phyloP scores from a whole-genome alignment of 1,140 invertebrate genomes.

The Hermetia illucens region DNA sequence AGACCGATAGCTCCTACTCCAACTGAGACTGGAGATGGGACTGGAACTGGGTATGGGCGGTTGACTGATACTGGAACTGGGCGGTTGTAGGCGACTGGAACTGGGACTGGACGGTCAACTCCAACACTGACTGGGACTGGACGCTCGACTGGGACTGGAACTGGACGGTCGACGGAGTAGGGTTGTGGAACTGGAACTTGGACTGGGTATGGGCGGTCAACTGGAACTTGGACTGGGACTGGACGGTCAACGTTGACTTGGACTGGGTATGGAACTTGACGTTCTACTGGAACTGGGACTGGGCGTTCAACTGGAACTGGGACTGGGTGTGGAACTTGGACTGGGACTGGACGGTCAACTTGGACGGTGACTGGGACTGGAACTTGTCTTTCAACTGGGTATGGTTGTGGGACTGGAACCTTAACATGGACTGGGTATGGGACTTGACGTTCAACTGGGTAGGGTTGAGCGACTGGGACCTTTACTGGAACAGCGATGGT shows the following conservation, averaged over 20 bases:
- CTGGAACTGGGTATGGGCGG: constrained; percentile 36
- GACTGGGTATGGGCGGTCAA: constrained; percentile 39
- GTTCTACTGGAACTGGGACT: constrained; percentile 35
- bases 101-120: neutral
- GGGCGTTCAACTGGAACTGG: constrained; percentile 35
- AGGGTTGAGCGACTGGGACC: constrained; percentile 3
- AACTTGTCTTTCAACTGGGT: constrained; percentile 44
- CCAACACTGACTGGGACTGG: constrained; percentile 26
- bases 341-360: constrained; percentile 39
- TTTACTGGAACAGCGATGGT: constrained; percentile 39
- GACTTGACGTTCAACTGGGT: too few species aligned
- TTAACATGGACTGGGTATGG: constrained; percentile 52
- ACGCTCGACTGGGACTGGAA: too few species aligned
- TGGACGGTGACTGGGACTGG: constrained; percentile 42
- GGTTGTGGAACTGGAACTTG: constrained; percentile 33
- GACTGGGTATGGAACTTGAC: constrained; percentile 37
- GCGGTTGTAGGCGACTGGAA: neutral
- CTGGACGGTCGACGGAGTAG: too few species aligned
- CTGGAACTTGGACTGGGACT: constrained; percentile 40
- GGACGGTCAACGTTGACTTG: constrained; percentile 38
- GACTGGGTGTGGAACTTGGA: constrained; percentile 34
- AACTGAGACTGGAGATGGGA: too few species aligned
- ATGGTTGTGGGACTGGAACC: constrained; percentile 48
- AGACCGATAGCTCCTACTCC: too few species aligned
- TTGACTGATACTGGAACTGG: too few species aligned